phyloP scores from a whole-genome alignment of 2,888 invertebrate genomes.

The Malachius bipustulatus region DNA sequence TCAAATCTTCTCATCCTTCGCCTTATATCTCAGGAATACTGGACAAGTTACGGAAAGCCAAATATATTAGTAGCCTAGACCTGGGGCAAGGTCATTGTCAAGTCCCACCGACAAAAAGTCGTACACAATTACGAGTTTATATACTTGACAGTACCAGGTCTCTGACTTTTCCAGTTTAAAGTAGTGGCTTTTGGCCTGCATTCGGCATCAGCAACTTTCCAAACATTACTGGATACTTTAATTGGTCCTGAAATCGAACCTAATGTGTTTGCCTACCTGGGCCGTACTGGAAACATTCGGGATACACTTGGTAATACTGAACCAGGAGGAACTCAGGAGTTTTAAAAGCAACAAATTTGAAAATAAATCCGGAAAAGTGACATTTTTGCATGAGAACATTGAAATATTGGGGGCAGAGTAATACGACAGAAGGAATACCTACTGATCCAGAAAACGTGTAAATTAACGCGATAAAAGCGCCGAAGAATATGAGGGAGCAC shows the following conservation, averaged over 20 bases:
- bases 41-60: conserved; percentile 16
- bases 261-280: conserved; percentile 14
- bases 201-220: conserved; percentile 20
- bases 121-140: conserved; percentile 18
- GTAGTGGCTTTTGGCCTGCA: conserved; percentile 23
- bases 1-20: conserved; percentile 19
- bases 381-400: too few relatives aligned
- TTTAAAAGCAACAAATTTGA: too few relatives aligned
- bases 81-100: conserved; percentile 24
- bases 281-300: conserved; percentile 12
- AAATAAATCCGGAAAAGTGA: too few relatives aligned
- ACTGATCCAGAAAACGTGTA: too few relatives aligned
- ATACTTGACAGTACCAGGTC: conserved; percentile 21
- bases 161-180: conserved; percentile 21
- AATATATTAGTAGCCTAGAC: conserved; percentile 18
- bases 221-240: conserved; percentile 19
- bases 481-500: too few relatives aligned
- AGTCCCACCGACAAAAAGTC: conserved; percentile 14
- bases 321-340: too few relatives aligned
- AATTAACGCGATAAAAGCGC: too few relatives aligned
- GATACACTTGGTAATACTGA: too few relatives aligned
- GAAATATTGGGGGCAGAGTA: too few relatives aligned
- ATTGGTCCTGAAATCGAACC: conserved; percentile 20
- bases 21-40: conserved; percentile 18
- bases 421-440: too few relatives aligned